These are phyloP conservation scores for Pangasius mekongensis DNA, from an alignment of 2,797 vertebrate genomes.

Conservation along the genomic window DNA sequence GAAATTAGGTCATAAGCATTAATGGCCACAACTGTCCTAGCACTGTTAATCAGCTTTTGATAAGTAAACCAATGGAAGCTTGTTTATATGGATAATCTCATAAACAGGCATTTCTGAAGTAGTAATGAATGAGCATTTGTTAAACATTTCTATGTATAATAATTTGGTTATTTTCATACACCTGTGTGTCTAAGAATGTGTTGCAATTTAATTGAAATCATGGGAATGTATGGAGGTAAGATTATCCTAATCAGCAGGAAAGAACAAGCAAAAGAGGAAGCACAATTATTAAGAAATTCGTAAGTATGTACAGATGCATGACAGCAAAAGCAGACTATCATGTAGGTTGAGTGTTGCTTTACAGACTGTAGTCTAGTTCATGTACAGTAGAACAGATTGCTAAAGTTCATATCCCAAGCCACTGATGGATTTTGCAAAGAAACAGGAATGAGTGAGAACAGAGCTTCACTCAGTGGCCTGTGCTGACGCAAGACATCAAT, in stretches of 20 bases:
- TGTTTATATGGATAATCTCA: background rate
- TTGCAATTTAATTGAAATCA: background rate
- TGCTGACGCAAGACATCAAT: constrained; percentile 20
- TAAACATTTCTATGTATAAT: background rate
- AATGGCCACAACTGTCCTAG: background rate
- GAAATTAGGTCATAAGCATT: constrained; percentile 15
- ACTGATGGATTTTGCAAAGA: background rate
- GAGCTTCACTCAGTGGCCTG: background rate
- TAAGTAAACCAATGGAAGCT: constrained; percentile 2
- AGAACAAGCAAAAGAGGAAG: background rate
- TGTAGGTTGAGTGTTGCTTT: background rate
- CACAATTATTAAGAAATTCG: background rate
- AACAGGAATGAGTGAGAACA: background rate
- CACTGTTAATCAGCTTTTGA: constrained; percentile 13
- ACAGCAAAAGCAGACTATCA: background rate
- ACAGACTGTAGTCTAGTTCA: constrained; percentile 10
- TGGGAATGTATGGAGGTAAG: background rate
- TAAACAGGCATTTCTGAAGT: background rate
- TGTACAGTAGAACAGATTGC: background rate
- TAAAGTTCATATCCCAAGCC: constrained; percentile 3
- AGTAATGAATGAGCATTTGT: background rate
- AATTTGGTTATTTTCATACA: background rate
- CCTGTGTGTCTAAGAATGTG: too few species aligned
- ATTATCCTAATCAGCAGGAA: background rate
- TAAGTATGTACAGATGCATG: constrained; percentile 11